Percentiles rank a stretch among this genome's conserved stretches.
These are phyloP conservation scores for Liopterus haemorrhoidalis DNA, from an alignment of 2,888 invertebrate species.

Conservation along the genomic window DNA sequence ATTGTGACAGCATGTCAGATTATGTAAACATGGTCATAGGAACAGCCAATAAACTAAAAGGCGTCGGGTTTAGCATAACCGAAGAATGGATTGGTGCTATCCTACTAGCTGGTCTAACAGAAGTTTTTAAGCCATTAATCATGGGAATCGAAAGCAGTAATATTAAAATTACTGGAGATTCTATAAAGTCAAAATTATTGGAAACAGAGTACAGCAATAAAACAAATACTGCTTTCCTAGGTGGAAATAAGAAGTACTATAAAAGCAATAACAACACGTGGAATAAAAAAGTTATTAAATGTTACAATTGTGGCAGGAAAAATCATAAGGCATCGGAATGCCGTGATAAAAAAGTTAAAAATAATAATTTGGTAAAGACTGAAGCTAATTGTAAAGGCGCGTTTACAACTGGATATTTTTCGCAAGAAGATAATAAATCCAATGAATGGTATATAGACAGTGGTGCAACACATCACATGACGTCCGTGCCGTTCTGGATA, in stretches of 20 bases:
- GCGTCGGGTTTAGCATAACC: constrained; percentile 30
- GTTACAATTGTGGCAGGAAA: too few species aligned
- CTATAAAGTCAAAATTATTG: constrained; percentile 34
- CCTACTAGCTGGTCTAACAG: constrained; percentile 34
- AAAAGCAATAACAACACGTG: too few species aligned
- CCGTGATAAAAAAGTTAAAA: too few species aligned
- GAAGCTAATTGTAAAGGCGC: too few species aligned
- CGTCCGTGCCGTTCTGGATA: neutral
- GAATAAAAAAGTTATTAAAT: too few species aligned
- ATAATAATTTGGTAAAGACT: too few species aligned
- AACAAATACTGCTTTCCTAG: too few species aligned
- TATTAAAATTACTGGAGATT: constrained; percentile 31
- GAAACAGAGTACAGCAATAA: too few species aligned
- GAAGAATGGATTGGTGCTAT: constrained; percentile 35
- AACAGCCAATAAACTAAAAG: constrained; percentile 32
- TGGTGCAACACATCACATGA: constrained; percentile 13
- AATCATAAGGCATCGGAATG: too few species aligned
- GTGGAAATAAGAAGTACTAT: too few species aligned
- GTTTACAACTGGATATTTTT: too few species aligned
- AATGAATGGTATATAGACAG: constrained; percentile 15
- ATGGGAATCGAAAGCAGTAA: constrained; percentile 33
- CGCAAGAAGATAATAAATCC: too few species aligned
- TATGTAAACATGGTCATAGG: constrained; percentile 32
- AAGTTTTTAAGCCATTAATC: constrained; percentile 36
- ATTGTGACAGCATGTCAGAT: constrained; percentile 31